phyloP scores from a whole-genome alignment of 2,888 invertebrate genomes.

The Timandra comae region DNA sequence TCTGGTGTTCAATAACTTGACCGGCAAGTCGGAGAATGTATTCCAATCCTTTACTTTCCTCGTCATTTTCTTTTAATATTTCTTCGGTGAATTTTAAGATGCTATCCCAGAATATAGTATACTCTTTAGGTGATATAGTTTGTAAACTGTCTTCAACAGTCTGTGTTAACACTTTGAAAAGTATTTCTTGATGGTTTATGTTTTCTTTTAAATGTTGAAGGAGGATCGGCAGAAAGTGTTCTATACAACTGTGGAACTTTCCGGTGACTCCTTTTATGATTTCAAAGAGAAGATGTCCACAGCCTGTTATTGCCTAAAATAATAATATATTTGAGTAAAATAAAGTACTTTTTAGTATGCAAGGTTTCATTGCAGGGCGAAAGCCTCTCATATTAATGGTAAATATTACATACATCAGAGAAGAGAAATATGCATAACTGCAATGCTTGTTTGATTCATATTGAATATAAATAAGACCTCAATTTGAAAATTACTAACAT shows the following conservation, averaged over 20 bases:
- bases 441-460: no score
- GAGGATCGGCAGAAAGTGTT: conserved; percentile 81
- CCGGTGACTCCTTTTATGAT: conserved; percentile 88
- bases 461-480: no score
- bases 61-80: conserved; percentile 49
- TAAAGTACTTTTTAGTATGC: no score
- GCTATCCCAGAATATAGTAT: conserved; percentile 80
- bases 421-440: no score
- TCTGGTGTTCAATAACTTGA: conserved; percentile 78
- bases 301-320: conserved; percentile 84
- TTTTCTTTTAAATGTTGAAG: conserved; percentile 78
- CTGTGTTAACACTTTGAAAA: conserved; percentile 81
- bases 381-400: no score
- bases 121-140: conserved; percentile 79
- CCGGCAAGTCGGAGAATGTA: conserved; percentile 76
- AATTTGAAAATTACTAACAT: no score
- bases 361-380: no score
- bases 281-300: conserved; percentile 92
- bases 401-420: no score
- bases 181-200: conserved; percentile 66
- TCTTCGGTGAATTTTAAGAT: conserved; percentile 51
- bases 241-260: conserved; percentile 90
- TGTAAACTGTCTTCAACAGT: conserved; percentile 79
- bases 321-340: no score
- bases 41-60: conserved; percentile 47